Conservation (phyloP, 2,888 invertebrate species). For the Busseola fusca region DNA sequence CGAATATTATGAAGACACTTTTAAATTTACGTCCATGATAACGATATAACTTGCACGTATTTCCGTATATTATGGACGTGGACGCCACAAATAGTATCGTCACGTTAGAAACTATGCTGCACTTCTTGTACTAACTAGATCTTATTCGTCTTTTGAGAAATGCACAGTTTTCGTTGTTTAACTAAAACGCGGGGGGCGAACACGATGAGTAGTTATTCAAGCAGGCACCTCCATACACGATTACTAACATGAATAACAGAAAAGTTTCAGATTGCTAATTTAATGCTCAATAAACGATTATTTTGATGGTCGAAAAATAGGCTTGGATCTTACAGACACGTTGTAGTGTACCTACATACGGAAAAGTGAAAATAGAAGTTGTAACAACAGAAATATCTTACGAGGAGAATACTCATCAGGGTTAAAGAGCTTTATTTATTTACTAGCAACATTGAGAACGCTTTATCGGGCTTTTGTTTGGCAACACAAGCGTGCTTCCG, state of each 20-base stretch:
- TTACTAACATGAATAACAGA: slow-evolving; percentile 4
- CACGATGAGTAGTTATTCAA: neutral
- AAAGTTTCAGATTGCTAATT: neutral
- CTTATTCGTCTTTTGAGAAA: neutral
- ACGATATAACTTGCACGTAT: neutral
- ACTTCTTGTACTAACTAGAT: too few relatives aligned
- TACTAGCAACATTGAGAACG: slow-evolving; percentile 1
- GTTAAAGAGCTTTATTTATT: slow-evolving; percentile 14
- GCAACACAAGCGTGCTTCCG: neutral
- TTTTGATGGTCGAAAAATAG: neutral
- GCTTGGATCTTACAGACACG: neutral
- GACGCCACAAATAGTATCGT: neutral
- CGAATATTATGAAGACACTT: neutral
- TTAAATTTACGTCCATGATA: neutral
- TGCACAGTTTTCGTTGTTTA: neutral
- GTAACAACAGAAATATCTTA: neutral
- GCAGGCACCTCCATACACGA: neutral
- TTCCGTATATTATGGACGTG: neutral
- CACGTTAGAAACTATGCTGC: neutral
- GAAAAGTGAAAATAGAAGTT: slow-evolving; percentile 7
- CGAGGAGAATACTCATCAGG: neutral
- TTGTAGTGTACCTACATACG: neutral
- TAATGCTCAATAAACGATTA: neutral
- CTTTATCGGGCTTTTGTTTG: slow-evolving; percentile 4
- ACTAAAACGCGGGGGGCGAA: neutral